Conservation (phyloP, 2,797 vertebrate species). For the Pyrocephalus nanus region DNA sequence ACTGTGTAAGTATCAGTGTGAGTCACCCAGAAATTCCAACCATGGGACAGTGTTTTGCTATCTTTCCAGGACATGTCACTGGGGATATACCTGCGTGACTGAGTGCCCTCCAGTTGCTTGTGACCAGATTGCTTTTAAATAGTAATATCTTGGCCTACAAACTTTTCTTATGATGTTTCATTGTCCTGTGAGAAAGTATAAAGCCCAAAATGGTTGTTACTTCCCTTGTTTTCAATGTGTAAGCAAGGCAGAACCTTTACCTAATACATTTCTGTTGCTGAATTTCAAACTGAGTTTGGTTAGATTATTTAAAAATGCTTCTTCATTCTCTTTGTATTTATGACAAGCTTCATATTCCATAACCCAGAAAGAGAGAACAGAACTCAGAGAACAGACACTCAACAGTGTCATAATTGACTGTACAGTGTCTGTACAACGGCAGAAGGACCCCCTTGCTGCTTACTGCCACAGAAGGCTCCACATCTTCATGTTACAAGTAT, state of each 20-base stretch:
- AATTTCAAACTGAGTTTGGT: neutral
- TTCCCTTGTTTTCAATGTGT: neutral
- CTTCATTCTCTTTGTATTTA: neutral
- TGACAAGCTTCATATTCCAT: neutral
- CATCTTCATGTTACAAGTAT: neutral
- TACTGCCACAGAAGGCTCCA: neutral
- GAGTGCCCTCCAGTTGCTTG: neutral
- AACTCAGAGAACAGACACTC: neutral
- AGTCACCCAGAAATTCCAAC: neutral
- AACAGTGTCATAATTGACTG: neutral
- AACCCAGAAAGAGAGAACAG: neutral
- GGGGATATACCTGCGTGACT: neutral
- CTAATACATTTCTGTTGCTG: neutral
- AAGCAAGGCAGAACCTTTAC: neutral
- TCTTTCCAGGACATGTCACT: neutral
- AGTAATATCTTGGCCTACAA: neutral
- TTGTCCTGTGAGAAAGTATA: neutral
- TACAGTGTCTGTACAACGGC: neutral
- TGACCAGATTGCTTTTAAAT: neutral
- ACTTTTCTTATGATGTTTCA: neutral
- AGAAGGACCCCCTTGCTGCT: neutral
- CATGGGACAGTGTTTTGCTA: neutral
- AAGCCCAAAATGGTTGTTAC: neutral
- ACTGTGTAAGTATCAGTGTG: rapidly evolving
- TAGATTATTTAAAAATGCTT: neutral